These are phyloP conservation scores for Nymphicus hollandicus DNA, from an alignment of 2,113 vertebrate genomes.

Conservation along the genomic window DNA sequence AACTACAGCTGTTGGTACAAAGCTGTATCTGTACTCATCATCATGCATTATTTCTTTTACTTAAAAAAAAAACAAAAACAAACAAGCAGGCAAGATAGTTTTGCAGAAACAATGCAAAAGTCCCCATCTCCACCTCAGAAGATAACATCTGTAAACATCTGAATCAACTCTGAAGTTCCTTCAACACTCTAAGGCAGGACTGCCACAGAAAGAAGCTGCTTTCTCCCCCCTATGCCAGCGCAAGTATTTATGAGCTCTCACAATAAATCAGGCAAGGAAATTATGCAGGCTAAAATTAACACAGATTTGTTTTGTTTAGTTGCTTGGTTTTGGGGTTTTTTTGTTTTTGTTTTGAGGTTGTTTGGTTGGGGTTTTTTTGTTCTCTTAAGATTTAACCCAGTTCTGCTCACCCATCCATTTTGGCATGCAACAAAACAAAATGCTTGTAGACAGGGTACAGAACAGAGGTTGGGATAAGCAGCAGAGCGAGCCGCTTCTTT, in stretches of 20 bases:
- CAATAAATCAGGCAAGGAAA: background rate
- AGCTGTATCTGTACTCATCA: background rate
- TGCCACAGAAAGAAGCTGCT: background rate
- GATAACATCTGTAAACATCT: background rate
- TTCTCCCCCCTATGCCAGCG: background rate
- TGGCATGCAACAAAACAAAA: background rate
- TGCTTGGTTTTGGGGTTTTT: background rate
- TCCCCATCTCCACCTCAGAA: background rate
- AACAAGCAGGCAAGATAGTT: accelerated
- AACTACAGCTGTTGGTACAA: background rate
- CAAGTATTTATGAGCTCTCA: background rate
- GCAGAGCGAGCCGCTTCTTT: accelerated
- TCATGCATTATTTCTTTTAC: background rate
- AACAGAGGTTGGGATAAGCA: background rate
- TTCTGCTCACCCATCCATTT: background rate
- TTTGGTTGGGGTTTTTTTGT: background rate
- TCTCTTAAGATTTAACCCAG: background rate
- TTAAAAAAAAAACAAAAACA: background rate
- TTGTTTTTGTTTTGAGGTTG: background rate
- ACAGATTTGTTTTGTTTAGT: background rate
- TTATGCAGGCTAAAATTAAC: background rate
- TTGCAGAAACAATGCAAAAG: background rate
- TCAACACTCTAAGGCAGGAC: background rate
- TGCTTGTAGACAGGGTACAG: background rate
- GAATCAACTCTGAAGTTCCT: background rate